Conservation (phyloP, 1,140 invertebrate genomes). For the Rhopalosiphum padi region DNA sequence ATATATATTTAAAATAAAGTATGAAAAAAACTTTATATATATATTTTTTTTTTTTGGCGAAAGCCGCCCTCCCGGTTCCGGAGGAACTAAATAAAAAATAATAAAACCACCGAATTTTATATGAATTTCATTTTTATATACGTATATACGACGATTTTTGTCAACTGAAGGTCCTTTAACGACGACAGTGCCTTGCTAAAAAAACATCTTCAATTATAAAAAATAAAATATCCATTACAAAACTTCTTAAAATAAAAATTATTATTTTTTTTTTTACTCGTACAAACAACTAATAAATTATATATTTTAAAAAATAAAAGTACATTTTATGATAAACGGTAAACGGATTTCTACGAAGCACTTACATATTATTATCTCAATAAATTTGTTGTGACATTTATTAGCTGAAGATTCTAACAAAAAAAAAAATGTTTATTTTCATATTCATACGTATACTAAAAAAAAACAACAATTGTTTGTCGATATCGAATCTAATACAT, state of each 20-base stretch:
- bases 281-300: background rate
- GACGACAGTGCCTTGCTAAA: background rate
- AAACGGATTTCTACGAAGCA: background rate
- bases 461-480: background rate
- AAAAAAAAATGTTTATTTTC: background rate
- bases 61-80: background rate
- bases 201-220: slow-evolving; percentile 1
- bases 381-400: background rate
- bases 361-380: background rate
- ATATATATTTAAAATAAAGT: background rate
- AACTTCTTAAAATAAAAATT: background rate
- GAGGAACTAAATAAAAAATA: slow-evolving; percentile 7
- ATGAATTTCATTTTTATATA: background rate
- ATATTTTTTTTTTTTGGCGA: background rate
- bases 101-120: background rate
- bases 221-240: slow-evolving; percentile 5
- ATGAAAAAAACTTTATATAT: background rate
- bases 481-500: background rate
- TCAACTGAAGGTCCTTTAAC: background rate
- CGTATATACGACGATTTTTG: background rate
- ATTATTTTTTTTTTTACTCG: background rate
- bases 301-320: background rate
- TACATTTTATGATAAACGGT: background rate
- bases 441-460: too few relatives aligned
- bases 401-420: background rate